Evolutionary conservation across 2,113 vertebrate genomes (phyloP).

Genomic region (Brienomyrus longianalis): DNA sequence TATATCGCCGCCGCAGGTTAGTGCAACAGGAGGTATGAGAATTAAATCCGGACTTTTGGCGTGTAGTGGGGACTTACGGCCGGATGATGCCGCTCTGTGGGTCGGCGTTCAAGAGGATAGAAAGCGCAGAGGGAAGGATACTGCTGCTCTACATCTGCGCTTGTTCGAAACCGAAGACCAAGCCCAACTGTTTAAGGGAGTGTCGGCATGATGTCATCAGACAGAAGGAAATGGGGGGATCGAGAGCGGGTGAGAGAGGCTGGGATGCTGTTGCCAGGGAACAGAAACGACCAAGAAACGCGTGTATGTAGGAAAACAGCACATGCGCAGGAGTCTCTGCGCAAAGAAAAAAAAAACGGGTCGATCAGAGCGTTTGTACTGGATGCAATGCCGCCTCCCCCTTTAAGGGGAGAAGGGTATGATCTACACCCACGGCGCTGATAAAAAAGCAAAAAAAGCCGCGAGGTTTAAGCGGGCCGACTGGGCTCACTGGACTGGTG

Average conservation of each 20-base stretch:
- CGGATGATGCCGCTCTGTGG: not conserved
- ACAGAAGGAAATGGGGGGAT: not conserved
- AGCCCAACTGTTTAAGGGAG: not conserved
- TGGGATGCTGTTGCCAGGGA: constrained; percentile 64
- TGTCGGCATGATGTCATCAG: not conserved
- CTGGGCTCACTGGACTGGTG: not conserved
- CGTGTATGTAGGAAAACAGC: not conserved
- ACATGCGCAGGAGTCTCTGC: constrained; percentile 8
- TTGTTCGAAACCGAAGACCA: not conserved
- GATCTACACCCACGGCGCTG: not conserved
- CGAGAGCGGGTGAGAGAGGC: constrained; percentile 25
- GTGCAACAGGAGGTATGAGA: not conserved
- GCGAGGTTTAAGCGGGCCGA: not conserved
- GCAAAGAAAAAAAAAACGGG: not conserved
- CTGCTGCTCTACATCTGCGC: not conserved
- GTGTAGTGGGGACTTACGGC: not conserved
- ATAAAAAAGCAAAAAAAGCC: not conserved
- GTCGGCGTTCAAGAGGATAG: not conserved
- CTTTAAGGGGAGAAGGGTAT: constrained; percentile 1
- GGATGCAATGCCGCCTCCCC: not conserved
- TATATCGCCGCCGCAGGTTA: not conserved
- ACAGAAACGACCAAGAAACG: constrained; percentile 38
- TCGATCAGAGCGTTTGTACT: not conserved
- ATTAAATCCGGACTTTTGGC: not conserved
- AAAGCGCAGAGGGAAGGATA: not conserved